Evolutionary conservation across 2,113 vertebrate genomes (phyloP).

Genomic region (Atherinomorus stipes): DNA sequence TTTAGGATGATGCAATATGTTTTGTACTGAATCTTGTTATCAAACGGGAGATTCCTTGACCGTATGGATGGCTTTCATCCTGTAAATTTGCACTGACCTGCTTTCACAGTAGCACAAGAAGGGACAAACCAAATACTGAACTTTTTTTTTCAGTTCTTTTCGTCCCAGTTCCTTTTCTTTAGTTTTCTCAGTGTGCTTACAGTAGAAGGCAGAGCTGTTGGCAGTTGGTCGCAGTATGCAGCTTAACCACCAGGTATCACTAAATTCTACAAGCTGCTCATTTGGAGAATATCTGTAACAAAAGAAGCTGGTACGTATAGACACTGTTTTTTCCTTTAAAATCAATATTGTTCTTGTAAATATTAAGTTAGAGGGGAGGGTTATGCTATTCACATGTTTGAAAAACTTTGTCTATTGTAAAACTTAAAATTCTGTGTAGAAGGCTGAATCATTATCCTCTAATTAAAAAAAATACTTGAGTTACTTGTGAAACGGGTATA

Average conservation of each 20-base stretch:
- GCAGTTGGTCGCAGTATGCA: neutral
- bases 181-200: too few species aligned
- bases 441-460: slow-evolving; percentile 33
- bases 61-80: too few species aligned
- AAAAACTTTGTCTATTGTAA: neutral
- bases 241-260: neutral
- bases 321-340: too few species aligned
- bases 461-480: slow-evolving; percentile 33
- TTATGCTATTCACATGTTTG: neutral
- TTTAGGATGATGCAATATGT: neutral
- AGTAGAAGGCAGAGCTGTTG: neutral
- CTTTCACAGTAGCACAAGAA: neutral
- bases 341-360: too few species aligned
- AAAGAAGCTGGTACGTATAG: too few species aligned
- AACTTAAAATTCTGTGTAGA: neutral
- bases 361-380: too few species aligned
- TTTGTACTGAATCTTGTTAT: too few species aligned
- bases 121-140: neutral
- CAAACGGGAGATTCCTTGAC: neutral
- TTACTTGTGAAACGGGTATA: slow-evolving; percentile 45
- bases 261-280: neutral
- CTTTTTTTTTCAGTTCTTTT: neutral
- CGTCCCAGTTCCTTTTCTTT: neutral
- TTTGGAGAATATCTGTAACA: too few species aligned
- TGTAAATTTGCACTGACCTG: neutral